Evolutionary conservation across 2,888 invertebrate species (phyloP).

Genomic region (Phaonia tiefii): DNA sequence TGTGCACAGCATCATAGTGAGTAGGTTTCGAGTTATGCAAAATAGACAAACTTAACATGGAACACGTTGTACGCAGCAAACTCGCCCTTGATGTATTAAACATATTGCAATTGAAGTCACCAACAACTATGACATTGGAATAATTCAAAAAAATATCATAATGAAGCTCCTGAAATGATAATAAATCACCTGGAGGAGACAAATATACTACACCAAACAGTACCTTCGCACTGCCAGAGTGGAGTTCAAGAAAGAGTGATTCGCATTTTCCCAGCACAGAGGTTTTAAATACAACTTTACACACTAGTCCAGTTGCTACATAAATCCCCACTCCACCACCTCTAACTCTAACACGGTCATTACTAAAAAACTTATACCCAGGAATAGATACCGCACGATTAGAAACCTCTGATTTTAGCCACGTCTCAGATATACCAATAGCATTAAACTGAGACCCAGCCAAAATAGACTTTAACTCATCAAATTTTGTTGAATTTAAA

Average conservation of each 20-base stretch:
- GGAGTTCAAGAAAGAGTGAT: no score
- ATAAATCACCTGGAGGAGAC: not conserved
- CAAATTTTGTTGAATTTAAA: not conserved
- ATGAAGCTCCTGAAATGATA: conserved; percentile 1
- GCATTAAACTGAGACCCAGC: not conserved
- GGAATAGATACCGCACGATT: not conserved
- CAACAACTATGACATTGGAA: conserved; percentile 1
- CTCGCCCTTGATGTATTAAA: not conserved
- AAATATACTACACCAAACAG: conserved; percentile 31
- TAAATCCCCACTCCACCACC: conserved; percentile 30
- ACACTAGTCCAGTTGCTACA: no score
- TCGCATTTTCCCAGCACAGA: not conserved
- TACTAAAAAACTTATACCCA: conserved; percentile 12
- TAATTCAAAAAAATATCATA: not conserved
- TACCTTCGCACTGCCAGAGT: not conserved
- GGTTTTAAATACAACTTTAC: no score
- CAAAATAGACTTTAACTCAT: not conserved
- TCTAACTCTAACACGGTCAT: not conserved
- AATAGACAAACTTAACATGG: not conserved
- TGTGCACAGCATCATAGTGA: not conserved
- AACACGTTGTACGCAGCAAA: not conserved
- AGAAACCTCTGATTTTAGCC: conserved; percentile 11
- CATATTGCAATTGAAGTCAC: conserved; percentile 32
- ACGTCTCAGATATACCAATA: not conserved
- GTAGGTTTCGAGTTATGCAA: not conserved